Base-by-base conservation (phyloP, 2,797 vertebrate genomes). In the Oceanodroma leucorhoa region DNA sequence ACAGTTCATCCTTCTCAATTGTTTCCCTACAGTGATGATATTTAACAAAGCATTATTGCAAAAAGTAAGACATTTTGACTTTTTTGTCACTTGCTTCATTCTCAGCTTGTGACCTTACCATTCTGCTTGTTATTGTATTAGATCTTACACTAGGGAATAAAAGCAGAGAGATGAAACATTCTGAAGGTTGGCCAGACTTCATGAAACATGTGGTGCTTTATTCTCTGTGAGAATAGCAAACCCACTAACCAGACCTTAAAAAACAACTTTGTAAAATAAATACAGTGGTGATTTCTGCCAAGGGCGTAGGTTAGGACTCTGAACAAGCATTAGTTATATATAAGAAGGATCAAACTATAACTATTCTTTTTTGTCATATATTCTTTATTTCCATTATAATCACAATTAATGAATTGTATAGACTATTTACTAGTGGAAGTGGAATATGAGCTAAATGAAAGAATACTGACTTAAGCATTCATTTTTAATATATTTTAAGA, bases 21-120 rank as follows among this genome's bases (percentile, higher is more conserved):
- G 50, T 94, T 93, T 83, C 76, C 51, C 72, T 83, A n/a, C 40
- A 69, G 65, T 86, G 54, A 48, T 94, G 89, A 54, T 88, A 94
- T 94, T 95, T 93, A 88, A 71, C 45, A 72, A 93, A 93, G 40
- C 45, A 76, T 70, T 86, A 65, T 77, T 91, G 50, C 46, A 82
- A 94, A 77, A 93, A 93, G 21, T 60, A 77, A 92, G 93, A 70
- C 73, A 87, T 95, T 93, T 86, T 88, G 62, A 60, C 82, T 86
- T 88, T 86, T 92, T 80, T 77, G 71, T 88, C 76, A 62, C 73
- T 90, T 90, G 29, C 51, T 94, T 95, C 36, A 55, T 77, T 84
- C 62, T 94, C 80, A 91, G 89, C 55, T 60, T 94, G 51, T 94
- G 87, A 83, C 87, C 73, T 96, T 94, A 87, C 38, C 46, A 83